Conservation (phyloP, 2,888 invertebrate species). For the Pteria penguin region DNA sequence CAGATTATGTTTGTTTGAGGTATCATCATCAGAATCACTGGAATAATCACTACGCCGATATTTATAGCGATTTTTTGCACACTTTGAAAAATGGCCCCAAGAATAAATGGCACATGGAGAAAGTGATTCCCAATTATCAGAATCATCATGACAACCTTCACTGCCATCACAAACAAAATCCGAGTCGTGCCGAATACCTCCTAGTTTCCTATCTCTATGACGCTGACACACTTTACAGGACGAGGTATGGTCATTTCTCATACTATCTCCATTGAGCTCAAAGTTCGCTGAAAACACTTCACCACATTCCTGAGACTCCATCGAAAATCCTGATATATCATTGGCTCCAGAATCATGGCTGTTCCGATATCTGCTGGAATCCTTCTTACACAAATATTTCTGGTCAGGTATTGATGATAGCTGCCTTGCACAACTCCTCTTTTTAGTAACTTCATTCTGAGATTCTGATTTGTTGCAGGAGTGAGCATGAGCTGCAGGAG, state of each 20-base stretch:
- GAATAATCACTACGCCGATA: conserved; percentile 72
- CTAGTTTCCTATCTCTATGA: background rate
- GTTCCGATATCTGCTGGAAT: conserved; percentile 16
- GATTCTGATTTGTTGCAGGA: background rate
- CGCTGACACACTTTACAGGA: background rate
- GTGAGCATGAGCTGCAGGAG: background rate
- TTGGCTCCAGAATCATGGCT: conserved; percentile 4
- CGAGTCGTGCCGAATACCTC: background rate
- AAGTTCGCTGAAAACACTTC: background rate
- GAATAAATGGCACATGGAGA: conserved; percentile 55
- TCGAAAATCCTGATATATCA: background rate
- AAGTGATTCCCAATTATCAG: background rate
- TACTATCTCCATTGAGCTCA: background rate
- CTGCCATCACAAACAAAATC: background rate
- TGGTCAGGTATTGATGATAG: conserved; percentile 37
- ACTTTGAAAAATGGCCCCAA: conserved; percentile 71
- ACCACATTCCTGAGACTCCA: background rate
- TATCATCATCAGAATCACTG: conserved; percentile 73
- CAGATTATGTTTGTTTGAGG: conserved; percentile 2
- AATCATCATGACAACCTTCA: background rate
- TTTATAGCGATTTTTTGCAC: conserved; percentile 64
- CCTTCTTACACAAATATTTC: conserved; percentile 41
- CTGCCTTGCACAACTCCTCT: conserved; percentile 31
- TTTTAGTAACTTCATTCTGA: conserved; percentile 21
- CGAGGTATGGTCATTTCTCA: background rate